Conservation (phyloP, 2,888 invertebrate species). For the Exocentrus adspersus region DNA sequence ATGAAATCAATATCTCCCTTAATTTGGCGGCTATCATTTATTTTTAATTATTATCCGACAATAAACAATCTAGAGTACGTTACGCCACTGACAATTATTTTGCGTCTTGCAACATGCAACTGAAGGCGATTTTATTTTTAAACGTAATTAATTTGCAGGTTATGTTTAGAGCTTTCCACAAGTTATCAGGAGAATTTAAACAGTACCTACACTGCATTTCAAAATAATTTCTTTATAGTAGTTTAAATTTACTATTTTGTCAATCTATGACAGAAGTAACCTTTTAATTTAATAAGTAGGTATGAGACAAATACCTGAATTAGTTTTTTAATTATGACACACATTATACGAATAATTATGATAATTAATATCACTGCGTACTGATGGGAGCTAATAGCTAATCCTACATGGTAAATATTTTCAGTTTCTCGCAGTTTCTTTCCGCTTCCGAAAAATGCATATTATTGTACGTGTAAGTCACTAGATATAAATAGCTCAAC, state of each 20-base stretch:
- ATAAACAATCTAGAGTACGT: neutral
- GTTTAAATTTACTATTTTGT: too few relatives aligned
- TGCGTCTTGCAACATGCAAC: constrained; percentile 27
- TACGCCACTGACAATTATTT: constrained; percentile 29
- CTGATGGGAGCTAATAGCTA: neutral
- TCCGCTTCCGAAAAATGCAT: constrained; percentile 13
- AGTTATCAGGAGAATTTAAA: neutral
- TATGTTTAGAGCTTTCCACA: neutral
- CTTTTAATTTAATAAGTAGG: constrained; percentile 15
- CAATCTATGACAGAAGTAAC: too few relatives aligned
- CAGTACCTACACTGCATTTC: too few relatives aligned
- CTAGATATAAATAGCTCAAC: constrained; percentile 11
- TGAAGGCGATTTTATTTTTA: constrained; percentile 16
- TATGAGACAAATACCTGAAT: too few relatives aligned
- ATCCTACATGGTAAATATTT: neutral
- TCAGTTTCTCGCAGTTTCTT: constrained; percentile 8
- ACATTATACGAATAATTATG: neutral
- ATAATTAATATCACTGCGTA: neutral
- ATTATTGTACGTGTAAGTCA: constrained; percentile 20
- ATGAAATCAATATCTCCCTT: too few relatives aligned
- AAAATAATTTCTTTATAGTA: too few relatives aligned
- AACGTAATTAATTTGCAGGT: constrained; percentile 23
- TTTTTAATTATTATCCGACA: too few relatives aligned
- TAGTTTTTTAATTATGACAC: too few relatives aligned
- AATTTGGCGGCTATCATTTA: too few relatives aligned